Percentiles rank a stretch among this genome's conserved stretches.
phyloP scores from a whole-genome alignment of 2,888 invertebrate genomes.

The Linnaemya tessellans region DNA sequence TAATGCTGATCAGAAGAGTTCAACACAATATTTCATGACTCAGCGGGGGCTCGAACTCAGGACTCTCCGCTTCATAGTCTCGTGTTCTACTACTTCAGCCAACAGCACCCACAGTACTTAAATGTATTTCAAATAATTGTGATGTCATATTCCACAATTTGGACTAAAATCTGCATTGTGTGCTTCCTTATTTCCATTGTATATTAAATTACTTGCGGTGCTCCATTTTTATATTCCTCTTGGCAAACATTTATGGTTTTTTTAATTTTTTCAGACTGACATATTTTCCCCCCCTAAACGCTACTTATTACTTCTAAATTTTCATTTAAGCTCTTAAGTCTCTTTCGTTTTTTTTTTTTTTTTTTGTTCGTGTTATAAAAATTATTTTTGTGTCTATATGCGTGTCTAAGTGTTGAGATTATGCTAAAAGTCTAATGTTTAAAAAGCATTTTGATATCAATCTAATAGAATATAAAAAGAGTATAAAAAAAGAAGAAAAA shows the following conservation, averaged over 20 bases:
- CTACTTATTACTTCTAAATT: not conserved
- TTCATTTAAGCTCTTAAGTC: not conserved
- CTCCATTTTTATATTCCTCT: not conserved
- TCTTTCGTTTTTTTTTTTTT: too few relatives aligned
- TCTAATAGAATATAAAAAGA: slow-evolving; percentile 43
- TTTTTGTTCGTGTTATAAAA: not conserved
- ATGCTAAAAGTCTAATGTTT: slow-evolving; percentile 33
- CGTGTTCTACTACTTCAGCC: too few relatives aligned
- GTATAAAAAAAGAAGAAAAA: slow-evolving; percentile 30
- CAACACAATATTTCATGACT: too few relatives aligned
- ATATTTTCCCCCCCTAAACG: not conserved
- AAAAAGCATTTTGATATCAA: slow-evolving; percentile 59
- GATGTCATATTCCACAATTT: too few relatives aligned
- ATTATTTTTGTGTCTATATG: not conserved
- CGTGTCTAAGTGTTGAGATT: not conserved
- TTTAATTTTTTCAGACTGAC: not conserved
- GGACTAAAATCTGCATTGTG: not conserved
- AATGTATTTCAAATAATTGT: not conserved
- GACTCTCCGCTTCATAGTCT: too few relatives aligned
- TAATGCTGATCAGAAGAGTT: too few relatives aligned
- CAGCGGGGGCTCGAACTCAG: too few relatives aligned
- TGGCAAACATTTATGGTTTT: not conserved
- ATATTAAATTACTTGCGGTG: not conserved
- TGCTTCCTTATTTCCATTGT: not conserved
- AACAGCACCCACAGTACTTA: too few relatives aligned